Percentiles rank a stretch among this genome's conserved stretches.
These are phyloP conservation scores for Paracanthobrama guichenoti DNA, from an alignment of 2,113 vertebrate genomes.

Conservation along the genomic window DNA sequence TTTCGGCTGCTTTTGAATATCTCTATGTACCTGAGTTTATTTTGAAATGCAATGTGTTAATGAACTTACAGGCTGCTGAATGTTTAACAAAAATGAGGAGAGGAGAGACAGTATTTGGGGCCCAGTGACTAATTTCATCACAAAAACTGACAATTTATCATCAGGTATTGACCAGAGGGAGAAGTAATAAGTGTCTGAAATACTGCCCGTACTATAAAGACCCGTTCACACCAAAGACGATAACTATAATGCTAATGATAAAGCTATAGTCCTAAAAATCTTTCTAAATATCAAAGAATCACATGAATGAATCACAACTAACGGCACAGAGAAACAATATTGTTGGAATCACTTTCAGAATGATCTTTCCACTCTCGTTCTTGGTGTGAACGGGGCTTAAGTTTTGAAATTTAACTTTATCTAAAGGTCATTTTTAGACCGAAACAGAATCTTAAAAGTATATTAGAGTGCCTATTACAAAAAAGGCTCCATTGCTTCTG, in stretches of 20 bases:
- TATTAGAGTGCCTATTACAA: constrained; percentile 4
- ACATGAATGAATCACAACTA: too few relatives aligned
- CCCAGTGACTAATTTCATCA: constrained; percentile 37
- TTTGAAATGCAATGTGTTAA: constrained; percentile 58
- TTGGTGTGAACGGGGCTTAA: neutral
- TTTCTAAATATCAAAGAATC: too few relatives aligned
- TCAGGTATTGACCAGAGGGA: constrained; percentile 35
- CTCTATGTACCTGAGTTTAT: constrained; percentile 93
- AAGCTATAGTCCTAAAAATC: too few relatives aligned
- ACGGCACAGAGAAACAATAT: too few relatives aligned
- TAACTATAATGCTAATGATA: too few relatives aligned
- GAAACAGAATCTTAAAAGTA: neutral
- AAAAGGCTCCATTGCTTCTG: constrained; percentile 17
- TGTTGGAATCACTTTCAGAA: too few relatives aligned
- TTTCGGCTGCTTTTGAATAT: constrained; percentile 99
- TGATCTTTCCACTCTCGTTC: too few relatives aligned
- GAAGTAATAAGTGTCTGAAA: constrained; percentile 32
- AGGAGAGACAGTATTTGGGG: constrained; percentile 18
- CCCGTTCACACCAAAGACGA: too few relatives aligned
- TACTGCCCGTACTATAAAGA: constrained; percentile 19
- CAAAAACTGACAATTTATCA: constrained; percentile 46
- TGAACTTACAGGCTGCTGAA: constrained; percentile 40
- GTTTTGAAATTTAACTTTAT: constrained; percentile 17
- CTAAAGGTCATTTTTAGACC: neutral
- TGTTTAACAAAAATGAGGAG: constrained; percentile 46